Evolutionary conservation across 2,888 invertebrate species (phyloP).

Genomic region (Acrocyrtus sp.): DNA sequence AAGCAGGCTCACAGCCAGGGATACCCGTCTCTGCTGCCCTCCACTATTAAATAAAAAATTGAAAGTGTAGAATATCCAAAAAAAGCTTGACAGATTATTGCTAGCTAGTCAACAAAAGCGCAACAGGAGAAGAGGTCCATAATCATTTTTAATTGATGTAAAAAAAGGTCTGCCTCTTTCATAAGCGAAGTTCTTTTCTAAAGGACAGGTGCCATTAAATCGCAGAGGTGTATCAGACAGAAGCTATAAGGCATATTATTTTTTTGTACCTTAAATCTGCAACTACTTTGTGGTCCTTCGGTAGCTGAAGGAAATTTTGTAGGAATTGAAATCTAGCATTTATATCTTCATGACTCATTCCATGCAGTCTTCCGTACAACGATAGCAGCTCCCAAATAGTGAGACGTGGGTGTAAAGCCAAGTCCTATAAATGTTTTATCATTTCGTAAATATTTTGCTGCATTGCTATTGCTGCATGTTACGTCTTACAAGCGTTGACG

Average conservation of each 20-base stretch:
- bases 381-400: slow-evolving; percentile 14
- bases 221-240: too few species aligned
- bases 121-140: too few species aligned
- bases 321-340: slow-evolving; percentile 7
- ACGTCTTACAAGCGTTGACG: background rate
- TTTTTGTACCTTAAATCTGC: slow-evolving; percentile 26
- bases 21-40: slow-evolving; percentile 17
- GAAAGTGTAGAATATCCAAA: too few species aligned
- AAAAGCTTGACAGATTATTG: too few species aligned
- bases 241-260: background rate
- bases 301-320: slow-evolving; percentile 31
- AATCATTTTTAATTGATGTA: too few species aligned
- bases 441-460: background rate
- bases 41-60: too few species aligned
- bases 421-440: slow-evolving; percentile 14
- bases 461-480: background rate
- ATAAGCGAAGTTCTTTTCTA: too few species aligned
- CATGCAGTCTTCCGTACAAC: slow-evolving; percentile 20
- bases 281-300: slow-evolving; percentile 8
- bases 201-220: too few species aligned
- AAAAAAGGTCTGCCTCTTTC: too few species aligned
- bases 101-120: too few species aligned
- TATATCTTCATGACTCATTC: slow-evolving; percentile 12
- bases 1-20: slow-evolving; percentile 8
- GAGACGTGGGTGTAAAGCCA: slow-evolving; percentile 13